These are phyloP conservation scores for Carapus acus DNA, from an alignment of 2,797 vertebrate genomes.

Conservation along the genomic window DNA sequence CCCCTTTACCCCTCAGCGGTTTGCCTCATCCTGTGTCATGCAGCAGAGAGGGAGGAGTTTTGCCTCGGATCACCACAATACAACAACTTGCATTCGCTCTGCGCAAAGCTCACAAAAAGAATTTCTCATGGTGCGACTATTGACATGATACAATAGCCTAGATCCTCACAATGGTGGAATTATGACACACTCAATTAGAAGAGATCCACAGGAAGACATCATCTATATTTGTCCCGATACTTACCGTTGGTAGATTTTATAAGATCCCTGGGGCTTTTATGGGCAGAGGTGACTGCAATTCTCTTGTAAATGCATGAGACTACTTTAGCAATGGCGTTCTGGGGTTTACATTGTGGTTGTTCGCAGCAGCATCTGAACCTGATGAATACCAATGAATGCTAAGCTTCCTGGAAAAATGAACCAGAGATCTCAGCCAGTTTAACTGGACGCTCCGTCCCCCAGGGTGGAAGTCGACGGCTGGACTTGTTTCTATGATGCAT, in stretches of 20 bases:
- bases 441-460: slow-evolving; percentile 1
- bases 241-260: not conserved
- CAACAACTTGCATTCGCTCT: not conserved
- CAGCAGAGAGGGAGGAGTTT: slow-evolving; percentile 15
- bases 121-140: no score
- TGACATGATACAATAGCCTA: no score
- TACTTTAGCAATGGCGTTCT: not conserved
- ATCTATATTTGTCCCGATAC: no score
- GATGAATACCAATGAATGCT: not conserved
- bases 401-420: not conserved
- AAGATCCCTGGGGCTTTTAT: not conserved
- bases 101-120: no score
- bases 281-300: not conserved
- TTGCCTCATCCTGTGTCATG: slow-evolving; percentile 25
- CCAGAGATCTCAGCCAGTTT: not conserved
- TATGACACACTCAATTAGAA: no score
- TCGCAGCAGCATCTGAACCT: not conserved
- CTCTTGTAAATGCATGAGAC: not conserved
- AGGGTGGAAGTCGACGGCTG: not conserved
- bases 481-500: not conserved
- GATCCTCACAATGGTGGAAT: no score
- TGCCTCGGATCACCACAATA: slow-evolving; percentile 10
- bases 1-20: slow-evolving; percentile 18
- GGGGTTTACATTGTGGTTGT: not conserved
- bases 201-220: no score